Base-by-base conservation (phyloP, 2,888 invertebrate species). In the Philopedon plagiatum region DNA sequence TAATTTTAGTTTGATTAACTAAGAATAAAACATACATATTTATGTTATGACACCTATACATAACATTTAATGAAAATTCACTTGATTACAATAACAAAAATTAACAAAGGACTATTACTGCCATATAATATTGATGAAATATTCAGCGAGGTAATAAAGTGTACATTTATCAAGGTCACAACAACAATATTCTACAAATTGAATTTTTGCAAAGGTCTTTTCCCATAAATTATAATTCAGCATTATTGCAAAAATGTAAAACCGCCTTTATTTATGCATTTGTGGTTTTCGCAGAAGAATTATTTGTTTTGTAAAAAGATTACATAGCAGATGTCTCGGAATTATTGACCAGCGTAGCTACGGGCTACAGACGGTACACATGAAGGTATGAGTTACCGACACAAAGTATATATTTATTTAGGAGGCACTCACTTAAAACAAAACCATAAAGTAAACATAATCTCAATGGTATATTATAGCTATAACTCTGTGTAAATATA, bases 321-420 rank as follows among this genome's bases (percentile, higher is more conserved):
- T 62, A 62, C 19, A 49, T 34, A 46, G 49, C 49, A 62, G 49
- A 62, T 49, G 46, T 62, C 49, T 49, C 49, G 18, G 34, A 62
- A 49, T 62, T 26, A 60, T 62, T 62, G 62, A 62, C 49, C 46
- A 49, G 19, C 49, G 1, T 26, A 21, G 46, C 21, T 46, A 11
- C 21, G 26, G 49, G 49, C 26, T 26, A 23, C 26, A 26, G 49
- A 49, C 49, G 49, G 26, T 49, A 49, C 13, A 49, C 26, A 49
- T 49, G 13, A 49, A 49, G 8, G 26, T 49, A 26, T 26, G 7
- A n/a, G 26, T 49, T 49, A 49, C 49, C 13, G 49, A 49, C 13
- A 49, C 21, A 23, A n/a, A 21, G 21, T 46, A 21, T n/a, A 32
- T 46, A n/a, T 46, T 46, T 46, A 21, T 46, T 46, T 46, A 46